A percentile compares a stretch with the other conserved stretches of the same genome.
Conservation (phyloP, 2,797 vertebrate genomes). For the Anguilla marmorata region DNA sequence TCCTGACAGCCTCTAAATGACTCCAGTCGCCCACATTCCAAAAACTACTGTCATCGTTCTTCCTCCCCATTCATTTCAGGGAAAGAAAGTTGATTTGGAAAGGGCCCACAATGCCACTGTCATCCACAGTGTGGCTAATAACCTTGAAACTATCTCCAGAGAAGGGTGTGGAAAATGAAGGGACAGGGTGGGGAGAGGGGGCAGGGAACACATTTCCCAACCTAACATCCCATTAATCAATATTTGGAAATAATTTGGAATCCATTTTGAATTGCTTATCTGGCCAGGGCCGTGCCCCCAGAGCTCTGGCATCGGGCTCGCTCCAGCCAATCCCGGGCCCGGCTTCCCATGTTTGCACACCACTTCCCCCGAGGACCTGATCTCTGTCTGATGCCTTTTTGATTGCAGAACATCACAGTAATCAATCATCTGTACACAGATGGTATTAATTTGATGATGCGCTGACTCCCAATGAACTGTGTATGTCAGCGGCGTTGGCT, state of each 20-base stretch:
- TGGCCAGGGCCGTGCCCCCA: not conserved
- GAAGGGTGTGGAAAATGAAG: not conserved
- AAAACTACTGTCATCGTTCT: not conserved
- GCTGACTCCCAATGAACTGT: slow-evolving; percentile 32
- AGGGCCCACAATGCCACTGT: slow-evolving; percentile 5
- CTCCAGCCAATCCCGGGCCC: slow-evolving; percentile 15
- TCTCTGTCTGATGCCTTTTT: slow-evolving; percentile 25
- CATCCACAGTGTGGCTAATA: not conserved
- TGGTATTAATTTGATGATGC: slow-evolving; percentile 37
- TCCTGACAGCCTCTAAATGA: slow-evolving; percentile 27
- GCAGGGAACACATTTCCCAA: slow-evolving; percentile 19
- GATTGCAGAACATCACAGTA: slow-evolving; percentile 28
- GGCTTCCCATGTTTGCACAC: slow-evolving; percentile 11
- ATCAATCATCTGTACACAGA: slow-evolving; percentile 39
- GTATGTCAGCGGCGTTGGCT: not conserved
- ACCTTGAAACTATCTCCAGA: not conserved
- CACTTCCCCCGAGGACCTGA: slow-evolving; percentile 6
- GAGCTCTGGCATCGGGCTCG: not conserved
- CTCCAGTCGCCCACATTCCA: not conserved
- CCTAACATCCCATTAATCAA: slow-evolving; percentile 38
- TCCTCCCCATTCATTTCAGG: not conserved
- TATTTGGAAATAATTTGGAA: slow-evolving; percentile 39
- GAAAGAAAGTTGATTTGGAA: slow-evolving; percentile 14
- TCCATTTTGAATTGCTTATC: slow-evolving; percentile 31
- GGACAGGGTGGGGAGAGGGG: not conserved